Evolutionary conservation across 2,797 vertebrate species (phyloP).

Genomic region (Eremophila alpestris): DNA sequence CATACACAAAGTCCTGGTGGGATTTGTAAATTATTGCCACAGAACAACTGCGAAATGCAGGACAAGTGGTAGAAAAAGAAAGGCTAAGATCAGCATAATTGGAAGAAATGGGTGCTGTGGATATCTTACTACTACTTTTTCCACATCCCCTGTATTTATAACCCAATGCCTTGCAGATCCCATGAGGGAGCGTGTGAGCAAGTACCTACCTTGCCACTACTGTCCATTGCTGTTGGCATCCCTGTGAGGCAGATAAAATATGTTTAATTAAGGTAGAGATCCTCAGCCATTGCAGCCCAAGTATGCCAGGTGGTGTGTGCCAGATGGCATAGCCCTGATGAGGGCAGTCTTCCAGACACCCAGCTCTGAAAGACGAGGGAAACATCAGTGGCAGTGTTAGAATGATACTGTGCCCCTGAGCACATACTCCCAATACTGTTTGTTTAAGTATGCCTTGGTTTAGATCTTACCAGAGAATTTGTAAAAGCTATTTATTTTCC

Average conservation of each 20-base stretch:
- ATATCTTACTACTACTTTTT: neutral
- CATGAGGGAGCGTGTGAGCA: neutral
- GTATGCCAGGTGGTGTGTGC: neutral
- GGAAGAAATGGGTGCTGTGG: neutral
- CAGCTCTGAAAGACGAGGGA: neutral
- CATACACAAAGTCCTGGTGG: neutral
- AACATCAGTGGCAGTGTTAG: neutral
- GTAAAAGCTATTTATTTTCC: neutral
- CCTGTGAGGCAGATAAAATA: neutral
- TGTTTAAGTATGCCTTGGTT: neutral
- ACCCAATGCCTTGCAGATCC: neutral
- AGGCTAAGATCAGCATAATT: neutral
- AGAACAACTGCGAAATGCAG: neutral
- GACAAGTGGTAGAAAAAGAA: neutral
- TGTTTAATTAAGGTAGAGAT: constrained; percentile 31
- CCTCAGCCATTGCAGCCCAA: neutral
- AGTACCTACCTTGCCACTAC: neutral
- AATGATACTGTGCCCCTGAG: neutral
- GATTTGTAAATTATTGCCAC: neutral
- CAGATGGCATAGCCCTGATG: neutral
- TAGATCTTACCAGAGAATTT: neutral
- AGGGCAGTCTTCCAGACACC: neutral
- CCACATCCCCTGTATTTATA: neutral
- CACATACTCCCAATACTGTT: neutral
- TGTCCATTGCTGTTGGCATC: neutral